These are phyloP conservation scores for Danio jaintianensis DNA, from an alignment of 2,797 vertebrate genomes.

Conservation along the genomic window DNA sequence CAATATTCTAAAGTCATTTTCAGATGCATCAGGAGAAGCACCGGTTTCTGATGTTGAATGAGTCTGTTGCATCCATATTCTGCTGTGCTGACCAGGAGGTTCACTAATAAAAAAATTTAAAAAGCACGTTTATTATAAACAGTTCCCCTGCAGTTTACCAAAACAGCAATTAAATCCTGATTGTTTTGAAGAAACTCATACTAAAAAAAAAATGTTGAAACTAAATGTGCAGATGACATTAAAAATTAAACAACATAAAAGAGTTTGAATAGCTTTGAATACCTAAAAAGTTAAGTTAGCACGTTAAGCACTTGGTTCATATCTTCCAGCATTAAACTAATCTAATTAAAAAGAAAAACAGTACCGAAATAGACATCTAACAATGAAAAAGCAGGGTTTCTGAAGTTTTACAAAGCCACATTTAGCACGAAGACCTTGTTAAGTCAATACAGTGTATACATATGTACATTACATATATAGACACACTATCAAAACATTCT, in stretches of 20 bases:
- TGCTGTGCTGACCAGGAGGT: not conserved
- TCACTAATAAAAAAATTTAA: not conserved
- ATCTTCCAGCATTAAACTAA: not conserved
- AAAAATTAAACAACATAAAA: not conserved
- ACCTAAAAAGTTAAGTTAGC: not conserved
- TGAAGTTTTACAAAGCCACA: too few species aligned
- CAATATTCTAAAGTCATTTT: conserved; percentile 94
- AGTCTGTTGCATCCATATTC: conserved; percentile 26
- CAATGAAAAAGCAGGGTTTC: too few species aligned
- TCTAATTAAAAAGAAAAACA: too few species aligned
- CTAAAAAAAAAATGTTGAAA: not conserved
- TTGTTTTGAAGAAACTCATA: not conserved
- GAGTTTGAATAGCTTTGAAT: not conserved
- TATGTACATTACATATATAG: too few species aligned
- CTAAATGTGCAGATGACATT: not conserved
- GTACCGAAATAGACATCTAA: too few species aligned
- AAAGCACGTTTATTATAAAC: not conserved
- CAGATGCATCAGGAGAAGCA: conserved; percentile 70
- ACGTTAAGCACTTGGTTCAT: not conserved
- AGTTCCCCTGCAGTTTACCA: too few species aligned
- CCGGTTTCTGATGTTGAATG: conserved; percentile 50
- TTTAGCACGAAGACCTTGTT: too few species aligned
- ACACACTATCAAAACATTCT: too few species aligned
- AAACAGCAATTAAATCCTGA: not conserved
- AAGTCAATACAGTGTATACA: too few species aligned